phyloP scores from a whole-genome alignment of 1,140 invertebrate species.

The Coelopa frigida region DNA sequence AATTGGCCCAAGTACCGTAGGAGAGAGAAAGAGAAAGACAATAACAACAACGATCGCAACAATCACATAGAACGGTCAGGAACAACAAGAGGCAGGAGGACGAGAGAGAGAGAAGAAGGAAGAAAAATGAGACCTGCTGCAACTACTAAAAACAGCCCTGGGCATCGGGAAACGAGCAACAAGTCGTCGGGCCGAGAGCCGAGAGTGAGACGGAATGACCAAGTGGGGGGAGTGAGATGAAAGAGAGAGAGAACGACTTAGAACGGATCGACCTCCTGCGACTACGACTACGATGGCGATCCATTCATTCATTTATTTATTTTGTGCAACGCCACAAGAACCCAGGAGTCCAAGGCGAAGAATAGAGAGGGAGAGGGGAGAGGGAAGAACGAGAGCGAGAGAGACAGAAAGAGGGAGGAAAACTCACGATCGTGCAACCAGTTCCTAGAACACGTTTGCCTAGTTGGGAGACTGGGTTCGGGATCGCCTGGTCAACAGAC shows the following conservation, averaged over 20 bases:
- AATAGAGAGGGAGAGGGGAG: background rate
- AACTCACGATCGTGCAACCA: background rate
- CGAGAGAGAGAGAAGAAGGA: constrained; percentile 1
- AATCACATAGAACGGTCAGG: too few relatives aligned
- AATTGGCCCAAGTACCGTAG: constrained; percentile 42
- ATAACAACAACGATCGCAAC: too few relatives aligned
- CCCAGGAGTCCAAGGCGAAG: constrained; percentile 1
- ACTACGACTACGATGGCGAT: background rate
- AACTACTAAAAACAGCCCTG: background rate
- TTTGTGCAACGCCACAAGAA: constrained; percentile 4
- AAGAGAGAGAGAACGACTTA: background rate
- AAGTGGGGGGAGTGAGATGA: too few relatives aligned
- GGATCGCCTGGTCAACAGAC: too few relatives aligned
- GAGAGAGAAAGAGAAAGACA: too few relatives aligned
- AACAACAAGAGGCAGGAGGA: too few relatives aligned
- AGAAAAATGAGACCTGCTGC: constrained; percentile 1
- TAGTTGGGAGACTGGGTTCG: too few relatives aligned
- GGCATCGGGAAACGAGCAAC: constrained; percentile 1
- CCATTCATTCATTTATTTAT: constrained; percentile 5
- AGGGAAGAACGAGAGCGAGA: too few relatives aligned
- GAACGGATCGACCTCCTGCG: background rate
- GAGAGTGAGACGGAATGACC: too few relatives aligned
- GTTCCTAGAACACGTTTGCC: constrained; percentile 7
- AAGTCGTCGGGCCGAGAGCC: background rate
- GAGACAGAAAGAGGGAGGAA: background rate